Percentiles rank a stretch among this genome's conserved stretches.
Evolutionary conservation across 2,888 invertebrate species (phyloP).

Genomic region (Capitulum mitella): DNA sequence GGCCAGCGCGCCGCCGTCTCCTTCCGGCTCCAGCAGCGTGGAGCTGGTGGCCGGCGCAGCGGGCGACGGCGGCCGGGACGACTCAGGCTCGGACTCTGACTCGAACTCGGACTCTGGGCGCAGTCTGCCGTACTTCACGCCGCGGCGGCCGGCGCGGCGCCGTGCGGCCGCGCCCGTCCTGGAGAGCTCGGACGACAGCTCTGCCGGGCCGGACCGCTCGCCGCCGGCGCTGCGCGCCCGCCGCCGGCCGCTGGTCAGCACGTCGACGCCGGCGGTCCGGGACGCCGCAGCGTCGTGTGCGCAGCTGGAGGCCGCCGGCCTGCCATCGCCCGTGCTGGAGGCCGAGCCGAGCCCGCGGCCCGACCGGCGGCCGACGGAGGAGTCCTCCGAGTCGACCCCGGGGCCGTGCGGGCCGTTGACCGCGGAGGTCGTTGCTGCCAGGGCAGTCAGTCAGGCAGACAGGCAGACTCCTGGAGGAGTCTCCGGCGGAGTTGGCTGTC

Average conservation of each 20-base stretch:
- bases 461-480: too few relatives aligned
- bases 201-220: neutral
- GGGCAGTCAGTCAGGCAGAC: neutral
- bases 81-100: neutral
- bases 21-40: too few relatives aligned
- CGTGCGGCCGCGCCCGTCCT: neutral
- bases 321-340: neutral
- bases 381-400: too few relatives aligned
- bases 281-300: neutral
- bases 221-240: neutral
- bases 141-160: neutral
- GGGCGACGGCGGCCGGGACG: too few relatives aligned
- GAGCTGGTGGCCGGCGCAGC: too few relatives aligned
- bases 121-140: slow-evolving; percentile 7
- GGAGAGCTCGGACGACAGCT: neutral
- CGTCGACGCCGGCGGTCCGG: neutral
- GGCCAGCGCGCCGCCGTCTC: neutral
- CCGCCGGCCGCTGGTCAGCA: neutral
- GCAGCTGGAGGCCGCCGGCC: neutral
- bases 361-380: too few relatives aligned
- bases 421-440: neutral
- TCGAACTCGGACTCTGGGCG: neutral
- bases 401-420: neutral
- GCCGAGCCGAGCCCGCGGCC: neutral
- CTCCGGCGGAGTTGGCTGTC: neutral